A percentile compares a stretch with the other conserved stretches of the same genome.
These are phyloP conservation scores for Halictus rubicundus DNA, from an alignment of 1,140 invertebrate genomes.

Conservation along the genomic window DNA sequence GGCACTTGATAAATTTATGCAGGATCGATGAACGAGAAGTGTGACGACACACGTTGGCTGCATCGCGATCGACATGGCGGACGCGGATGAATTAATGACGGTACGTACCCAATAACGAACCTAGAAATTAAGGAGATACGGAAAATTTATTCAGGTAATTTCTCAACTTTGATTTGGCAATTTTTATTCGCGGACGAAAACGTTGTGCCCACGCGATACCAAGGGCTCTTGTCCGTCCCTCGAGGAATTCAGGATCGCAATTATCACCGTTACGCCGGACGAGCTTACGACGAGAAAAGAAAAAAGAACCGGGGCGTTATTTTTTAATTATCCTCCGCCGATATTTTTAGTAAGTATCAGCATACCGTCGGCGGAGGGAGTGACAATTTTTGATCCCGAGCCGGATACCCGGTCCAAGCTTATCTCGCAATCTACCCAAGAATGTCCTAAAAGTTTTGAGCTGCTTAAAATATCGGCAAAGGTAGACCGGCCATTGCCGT, in stretches of 20 bases:
- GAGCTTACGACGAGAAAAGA: neutral
- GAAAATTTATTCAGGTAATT: too few relatives aligned
- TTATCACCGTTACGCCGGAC: conserved; percentile 13
- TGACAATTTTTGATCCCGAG: conserved; percentile 43
- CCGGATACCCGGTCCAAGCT: conserved; percentile 10
- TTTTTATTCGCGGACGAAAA: neutral
- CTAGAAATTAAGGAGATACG: too few relatives aligned
- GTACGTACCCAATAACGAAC: too few relatives aligned
- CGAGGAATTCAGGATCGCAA: neutral
- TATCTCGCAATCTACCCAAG: neutral
- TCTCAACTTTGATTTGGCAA: too few relatives aligned
- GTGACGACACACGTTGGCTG: neutral
- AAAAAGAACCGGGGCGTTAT: conserved; percentile 9
- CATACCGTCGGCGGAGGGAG: conserved; percentile 34
- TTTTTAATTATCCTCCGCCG: conserved; percentile 53
- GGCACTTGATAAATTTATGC: conserved; percentile 35
- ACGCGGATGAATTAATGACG: neutral
- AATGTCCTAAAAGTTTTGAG: neutral
- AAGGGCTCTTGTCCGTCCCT: neutral
- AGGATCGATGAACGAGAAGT: neutral
- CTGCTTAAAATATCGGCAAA: neutral
- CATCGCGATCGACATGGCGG: neutral
- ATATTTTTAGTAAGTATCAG: conserved; percentile 15
- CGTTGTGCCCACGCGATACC: neutral
- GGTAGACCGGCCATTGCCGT: neutral